These are phyloP conservation scores for Pyrgilauda ruficollis DNA, from an alignment of 2,113 vertebrate genomes.

Conservation along the genomic window DNA sequence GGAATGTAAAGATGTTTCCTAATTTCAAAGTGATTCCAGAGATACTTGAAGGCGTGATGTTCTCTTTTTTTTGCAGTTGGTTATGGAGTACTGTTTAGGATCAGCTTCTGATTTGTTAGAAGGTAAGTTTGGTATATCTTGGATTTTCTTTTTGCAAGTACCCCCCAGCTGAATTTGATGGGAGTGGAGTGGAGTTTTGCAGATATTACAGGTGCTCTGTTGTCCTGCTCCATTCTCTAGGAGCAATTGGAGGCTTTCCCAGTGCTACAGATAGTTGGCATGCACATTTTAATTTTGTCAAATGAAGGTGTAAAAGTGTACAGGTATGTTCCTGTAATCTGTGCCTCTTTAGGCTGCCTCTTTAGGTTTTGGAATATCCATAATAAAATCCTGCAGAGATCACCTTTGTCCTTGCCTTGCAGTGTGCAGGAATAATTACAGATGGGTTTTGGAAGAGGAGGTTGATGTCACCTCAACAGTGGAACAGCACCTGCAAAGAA, in stretches of 20 bases:
- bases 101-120: slow-evolving; percentile 97
- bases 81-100: slow-evolving; percentile 99
- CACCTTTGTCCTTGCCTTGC: not conserved
- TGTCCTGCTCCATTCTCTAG: not conserved
- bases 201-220: not conserved
- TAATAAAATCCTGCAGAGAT: slow-evolving; percentile 20
- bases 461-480: not conserved
- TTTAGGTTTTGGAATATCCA: not conserved
- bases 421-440: not conserved
- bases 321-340: not conserved
- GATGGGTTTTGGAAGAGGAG: not conserved
- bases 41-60: not conserved
- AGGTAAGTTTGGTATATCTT: slow-evolving; percentile 77
- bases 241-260: not conserved
- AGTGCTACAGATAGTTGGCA: not conserved
- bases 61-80: slow-evolving; percentile 82
- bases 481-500: not conserved
- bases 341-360: not conserved
- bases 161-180: not conserved
- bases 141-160: not conserved
- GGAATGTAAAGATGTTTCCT: not conserved
- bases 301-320: not conserved
- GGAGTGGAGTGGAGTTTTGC: not conserved
- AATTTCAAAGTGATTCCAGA: not conserved
- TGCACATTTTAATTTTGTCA: not conserved